These are phyloP conservation scores for Zosterops lateralis DNA, from an alignment of 2,113 vertebrate genomes.

Conservation along the genomic window DNA sequence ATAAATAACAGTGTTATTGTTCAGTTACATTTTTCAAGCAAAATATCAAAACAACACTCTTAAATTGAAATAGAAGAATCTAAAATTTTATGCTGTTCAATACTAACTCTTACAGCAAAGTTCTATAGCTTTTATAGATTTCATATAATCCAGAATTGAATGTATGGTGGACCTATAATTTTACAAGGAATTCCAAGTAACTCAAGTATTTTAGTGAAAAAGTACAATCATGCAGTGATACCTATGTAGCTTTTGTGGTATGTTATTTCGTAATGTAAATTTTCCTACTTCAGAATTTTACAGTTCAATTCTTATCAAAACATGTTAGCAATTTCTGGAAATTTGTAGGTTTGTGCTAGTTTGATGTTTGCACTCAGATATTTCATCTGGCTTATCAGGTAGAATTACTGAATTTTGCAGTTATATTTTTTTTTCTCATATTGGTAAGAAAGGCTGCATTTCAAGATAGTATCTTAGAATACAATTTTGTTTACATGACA, in stretches of 20 bases:
- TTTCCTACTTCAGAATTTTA: not conserved
- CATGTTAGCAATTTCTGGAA: not conserved
- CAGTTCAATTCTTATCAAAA: not conserved
- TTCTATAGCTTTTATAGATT: slow-evolving; percentile 3
- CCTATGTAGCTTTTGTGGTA: not conserved
- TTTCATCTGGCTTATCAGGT: not conserved
- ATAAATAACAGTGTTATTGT: slow-evolving; percentile 25
- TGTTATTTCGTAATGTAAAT: not conserved
- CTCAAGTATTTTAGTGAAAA: not conserved
- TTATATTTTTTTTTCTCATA: not conserved
- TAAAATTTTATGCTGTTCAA: not conserved
- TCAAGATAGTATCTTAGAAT: not conserved
- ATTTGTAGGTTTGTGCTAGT: not conserved
- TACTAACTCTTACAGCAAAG: not conserved
- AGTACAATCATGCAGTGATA: not conserved
- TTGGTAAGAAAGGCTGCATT: not conserved
- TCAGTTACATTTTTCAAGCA: slow-evolving; percentile 7
- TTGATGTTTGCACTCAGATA: not conserved
- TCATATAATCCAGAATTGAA: not conserved
- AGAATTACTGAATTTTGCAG: not conserved
- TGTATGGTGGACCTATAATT: not conserved
- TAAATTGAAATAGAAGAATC: slow-evolving; percentile 5
- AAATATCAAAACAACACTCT: slow-evolving; percentile 18
- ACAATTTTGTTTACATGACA: not conserved
- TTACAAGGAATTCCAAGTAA: not conserved